Conservation (phyloP, 2,888 invertebrate genomes). For the Drosophila bunnanda region DNA sequence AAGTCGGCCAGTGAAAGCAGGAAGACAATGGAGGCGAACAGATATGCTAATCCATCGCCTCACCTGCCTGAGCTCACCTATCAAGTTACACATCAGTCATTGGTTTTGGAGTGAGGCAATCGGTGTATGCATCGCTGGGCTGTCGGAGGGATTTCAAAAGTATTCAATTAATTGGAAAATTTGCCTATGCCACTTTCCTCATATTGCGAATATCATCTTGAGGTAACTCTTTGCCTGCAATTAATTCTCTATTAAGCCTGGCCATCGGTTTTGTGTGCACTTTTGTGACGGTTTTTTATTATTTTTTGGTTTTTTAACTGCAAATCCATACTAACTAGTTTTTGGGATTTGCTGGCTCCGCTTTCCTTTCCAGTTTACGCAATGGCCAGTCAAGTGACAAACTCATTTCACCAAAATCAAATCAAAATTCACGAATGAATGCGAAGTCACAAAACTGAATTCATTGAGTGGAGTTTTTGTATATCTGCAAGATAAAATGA, state of each 20-base stretch:
- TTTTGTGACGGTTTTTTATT: constrained; percentile 16
- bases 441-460: constrained; percentile 7
- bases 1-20: constrained; percentile 67
- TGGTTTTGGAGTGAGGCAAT: constrained; percentile 22
- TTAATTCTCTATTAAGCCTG: constrained; percentile 19
- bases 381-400: constrained; percentile 46
- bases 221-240: constrained; percentile 18
- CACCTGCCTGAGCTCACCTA: constrained; percentile 5
- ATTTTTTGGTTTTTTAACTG: constrained; percentile 24
- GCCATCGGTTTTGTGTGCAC: constrained; percentile 18
- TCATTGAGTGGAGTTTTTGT: constrained; percentile 28
- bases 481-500: constrained; percentile 6
- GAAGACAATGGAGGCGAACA: constrained; percentile 43
- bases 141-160: constrained; percentile 24
- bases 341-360: constrained; percentile 41
- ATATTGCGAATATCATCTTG: constrained; percentile 11
- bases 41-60: constrained; percentile 45
- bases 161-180: constrained; percentile 18
- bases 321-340: constrained; percentile 42
- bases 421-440: constrained; percentile 47
- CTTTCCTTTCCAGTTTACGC: constrained; percentile 77
- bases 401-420: constrained; percentile 46
- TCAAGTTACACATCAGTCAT: constrained; percentile 29
- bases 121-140: constrained; percentile 41
- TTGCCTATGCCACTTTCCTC: constrained; percentile 27